phyloP scores from a whole-genome alignment of 2,113 vertebrate species.

The Sciurus niger region DNA sequence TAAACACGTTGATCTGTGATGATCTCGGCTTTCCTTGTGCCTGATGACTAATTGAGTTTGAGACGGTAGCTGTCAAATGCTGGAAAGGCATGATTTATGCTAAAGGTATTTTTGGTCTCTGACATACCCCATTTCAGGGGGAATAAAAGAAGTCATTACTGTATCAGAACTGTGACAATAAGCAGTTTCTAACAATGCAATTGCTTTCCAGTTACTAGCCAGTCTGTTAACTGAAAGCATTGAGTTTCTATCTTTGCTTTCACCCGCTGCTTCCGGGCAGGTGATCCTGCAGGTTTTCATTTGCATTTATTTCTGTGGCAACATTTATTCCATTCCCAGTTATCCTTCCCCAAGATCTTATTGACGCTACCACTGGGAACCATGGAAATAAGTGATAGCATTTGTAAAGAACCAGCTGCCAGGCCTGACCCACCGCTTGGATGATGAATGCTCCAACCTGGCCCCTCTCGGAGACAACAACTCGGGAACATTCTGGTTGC shows the following conservation, averaged over 20 bases:
- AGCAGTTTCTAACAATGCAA: constrained; percentile 66
- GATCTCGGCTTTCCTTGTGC: constrained; percentile 71
- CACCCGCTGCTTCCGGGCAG: constrained; percentile 59
- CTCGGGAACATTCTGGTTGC: constrained; percentile 46
- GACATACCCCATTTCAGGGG: constrained; percentile 68
- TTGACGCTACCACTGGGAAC: constrained; percentile 71
- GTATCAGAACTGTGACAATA: constrained; percentile 44
- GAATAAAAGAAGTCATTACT: constrained; percentile 74
- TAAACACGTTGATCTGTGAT: constrained; percentile 68
- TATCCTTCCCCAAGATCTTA: constrained; percentile 59
- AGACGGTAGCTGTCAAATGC: constrained; percentile 79
- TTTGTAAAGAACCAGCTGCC: constrained; percentile 22
- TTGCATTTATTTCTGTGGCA: constrained; percentile 72
- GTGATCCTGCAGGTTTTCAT: constrained; percentile 74
- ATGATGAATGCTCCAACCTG: constrained; percentile 54
- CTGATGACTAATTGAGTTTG: constrained; percentile 80
- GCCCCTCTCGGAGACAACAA: neutral
- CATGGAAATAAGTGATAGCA: constrained; percentile 38
- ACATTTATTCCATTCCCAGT: constrained; percentile 35
- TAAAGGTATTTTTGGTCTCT: constrained; percentile 70
- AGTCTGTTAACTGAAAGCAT: constrained; percentile 64
- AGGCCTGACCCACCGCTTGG: neutral
- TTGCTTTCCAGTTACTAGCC: neutral
- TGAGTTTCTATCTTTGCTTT: constrained; percentile 5
- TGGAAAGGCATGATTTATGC: constrained; percentile 78